A percentile compares a stretch with the other conserved stretches of the same genome.
Evolutionary conservation across 2,797 vertebrate genomes (phyloP).

Genomic region (Tangara arthus): DNA sequence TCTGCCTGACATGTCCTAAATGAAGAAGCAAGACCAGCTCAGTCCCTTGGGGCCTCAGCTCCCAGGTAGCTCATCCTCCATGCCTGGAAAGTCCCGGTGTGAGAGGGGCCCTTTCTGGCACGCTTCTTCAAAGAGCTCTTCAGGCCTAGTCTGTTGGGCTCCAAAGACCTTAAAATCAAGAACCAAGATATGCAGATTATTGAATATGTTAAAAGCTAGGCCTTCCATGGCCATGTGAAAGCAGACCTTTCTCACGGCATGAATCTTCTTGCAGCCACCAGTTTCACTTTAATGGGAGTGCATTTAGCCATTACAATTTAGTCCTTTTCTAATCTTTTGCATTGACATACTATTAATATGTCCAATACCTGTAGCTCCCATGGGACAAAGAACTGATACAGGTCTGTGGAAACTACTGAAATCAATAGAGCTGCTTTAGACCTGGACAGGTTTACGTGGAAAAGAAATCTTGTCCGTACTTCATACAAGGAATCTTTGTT

Average conservation of each 20-base stretch:
- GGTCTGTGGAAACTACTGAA: background rate
- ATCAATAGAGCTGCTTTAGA: background rate
- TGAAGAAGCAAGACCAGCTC: background rate
- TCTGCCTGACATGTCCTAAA: background rate
- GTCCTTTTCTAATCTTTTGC: background rate
- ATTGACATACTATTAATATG: background rate
- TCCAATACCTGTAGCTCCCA: background rate
- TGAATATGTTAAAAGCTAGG: background rate
- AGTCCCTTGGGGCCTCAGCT: background rate
- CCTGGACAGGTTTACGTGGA: background rate
- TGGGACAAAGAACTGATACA: background rate
- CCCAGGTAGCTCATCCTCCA: background rate
- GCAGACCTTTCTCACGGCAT: background rate
- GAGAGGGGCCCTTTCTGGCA: background rate
- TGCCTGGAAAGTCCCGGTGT: fast-evolving
- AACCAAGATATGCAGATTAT: background rate
- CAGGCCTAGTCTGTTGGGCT: background rate
- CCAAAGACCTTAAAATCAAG: background rate
- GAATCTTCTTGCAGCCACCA: background rate
- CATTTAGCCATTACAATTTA: background rate
- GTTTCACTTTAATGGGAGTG: background rate
- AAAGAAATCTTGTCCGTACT: background rate
- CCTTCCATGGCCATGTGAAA: background rate
- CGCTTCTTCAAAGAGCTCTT: background rate
- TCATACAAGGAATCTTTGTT: slow-evolving; percentile 11